phyloP scores from a whole-genome alignment of 2,113 vertebrate species.

The Crotalus helleri region DNA sequence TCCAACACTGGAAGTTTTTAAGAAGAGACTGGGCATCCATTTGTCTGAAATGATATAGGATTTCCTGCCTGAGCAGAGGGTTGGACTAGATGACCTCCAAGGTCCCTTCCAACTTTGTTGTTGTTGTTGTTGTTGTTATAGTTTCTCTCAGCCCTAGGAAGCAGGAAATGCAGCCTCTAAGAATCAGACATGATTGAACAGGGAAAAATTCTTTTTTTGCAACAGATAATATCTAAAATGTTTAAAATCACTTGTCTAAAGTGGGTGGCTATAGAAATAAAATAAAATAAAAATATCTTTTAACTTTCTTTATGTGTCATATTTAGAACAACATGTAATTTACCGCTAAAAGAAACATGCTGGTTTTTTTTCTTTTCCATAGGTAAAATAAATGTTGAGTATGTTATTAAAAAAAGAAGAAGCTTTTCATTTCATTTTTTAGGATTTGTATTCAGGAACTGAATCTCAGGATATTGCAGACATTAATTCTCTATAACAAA shows the following conservation, averaged over 20 bases:
- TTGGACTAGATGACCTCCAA: too few species aligned
- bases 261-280: not conserved
- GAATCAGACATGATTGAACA: not conserved
- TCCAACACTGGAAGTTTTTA: too few species aligned
- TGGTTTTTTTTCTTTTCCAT: conserved; percentile 54
- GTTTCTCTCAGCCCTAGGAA: not conserved
- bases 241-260: not conserved
- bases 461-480: conserved; percentile 57
- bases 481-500: conserved; percentile 54
- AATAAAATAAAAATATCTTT: conserved; percentile 75
- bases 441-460: conserved; percentile 66
- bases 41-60: too few species aligned
- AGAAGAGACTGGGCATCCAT: too few species aligned
- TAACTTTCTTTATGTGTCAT: conserved; percentile 75
- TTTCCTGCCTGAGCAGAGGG: too few species aligned
- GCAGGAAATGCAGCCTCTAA: not conserved
- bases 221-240: not conserved
- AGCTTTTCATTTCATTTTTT: conserved; percentile 55
- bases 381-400: conserved; percentile 72
- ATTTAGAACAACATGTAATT: conserved; percentile 78
- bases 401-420: conserved; percentile 58
- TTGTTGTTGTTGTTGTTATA: too few species aligned
- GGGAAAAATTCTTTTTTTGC: not conserved
- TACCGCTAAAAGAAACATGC: conserved; percentile 70
- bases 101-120: too few species aligned